phyloP scores from a whole-genome alignment of 2,113 vertebrate genomes.

The Crotalus helleri region DNA sequence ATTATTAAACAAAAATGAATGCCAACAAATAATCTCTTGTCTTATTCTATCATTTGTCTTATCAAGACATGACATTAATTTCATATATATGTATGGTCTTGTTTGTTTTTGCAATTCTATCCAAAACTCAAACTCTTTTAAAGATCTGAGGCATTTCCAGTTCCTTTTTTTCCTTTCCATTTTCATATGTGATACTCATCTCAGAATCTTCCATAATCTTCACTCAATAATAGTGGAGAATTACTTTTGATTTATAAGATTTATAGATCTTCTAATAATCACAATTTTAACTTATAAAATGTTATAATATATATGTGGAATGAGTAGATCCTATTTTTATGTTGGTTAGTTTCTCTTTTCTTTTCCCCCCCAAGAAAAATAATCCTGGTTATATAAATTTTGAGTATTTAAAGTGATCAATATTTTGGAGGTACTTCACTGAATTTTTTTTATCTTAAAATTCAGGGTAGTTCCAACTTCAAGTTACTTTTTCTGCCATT shows the following conservation, averaged over 20 bases:
- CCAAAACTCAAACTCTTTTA: not conserved
- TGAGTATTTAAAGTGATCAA: not conserved
- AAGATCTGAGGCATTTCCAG: not conserved
- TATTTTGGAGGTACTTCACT: not conserved
- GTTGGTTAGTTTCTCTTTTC: not conserved
- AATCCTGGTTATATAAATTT: not conserved
- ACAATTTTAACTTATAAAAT: not conserved
- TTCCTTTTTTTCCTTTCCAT: not conserved
- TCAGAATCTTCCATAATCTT: not conserved
- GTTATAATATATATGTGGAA: not conserved
- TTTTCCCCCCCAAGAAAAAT: not conserved
- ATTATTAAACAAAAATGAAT: not conserved
- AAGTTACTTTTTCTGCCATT: slow-evolving; percentile 39
- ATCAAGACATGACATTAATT: slow-evolving; percentile 3
- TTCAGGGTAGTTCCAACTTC: not conserved
- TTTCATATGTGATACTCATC: not conserved
- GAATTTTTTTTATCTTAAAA: not conserved
- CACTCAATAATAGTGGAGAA: not conserved
- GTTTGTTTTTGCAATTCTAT: not conserved
- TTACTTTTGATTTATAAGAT: not conserved
- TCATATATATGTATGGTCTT: not conserved
- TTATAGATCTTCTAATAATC: not conserved
- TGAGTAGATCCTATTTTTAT: not conserved
- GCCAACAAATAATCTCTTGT: slow-evolving; percentile 11
- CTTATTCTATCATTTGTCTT: not conserved